These are phyloP conservation scores for Phlogophora meticulosa DNA, from an alignment of 2,888 invertebrate species.

Conservation along the genomic window DNA sequence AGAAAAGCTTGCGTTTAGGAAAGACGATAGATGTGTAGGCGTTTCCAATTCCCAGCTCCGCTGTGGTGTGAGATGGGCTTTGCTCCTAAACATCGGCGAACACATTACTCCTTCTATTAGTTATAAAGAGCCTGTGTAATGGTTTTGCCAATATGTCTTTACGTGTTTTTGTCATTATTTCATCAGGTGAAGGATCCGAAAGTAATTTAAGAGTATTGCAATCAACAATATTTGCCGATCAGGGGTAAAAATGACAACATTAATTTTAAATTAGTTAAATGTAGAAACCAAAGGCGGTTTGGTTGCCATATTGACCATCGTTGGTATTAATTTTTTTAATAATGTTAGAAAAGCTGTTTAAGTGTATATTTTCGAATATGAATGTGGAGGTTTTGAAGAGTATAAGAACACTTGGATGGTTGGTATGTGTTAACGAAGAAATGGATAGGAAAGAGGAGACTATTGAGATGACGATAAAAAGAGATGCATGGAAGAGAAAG, in stretches of 20 bases:
- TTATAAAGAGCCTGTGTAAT: neutral
- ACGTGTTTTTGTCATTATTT: neutral
- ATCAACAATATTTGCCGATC: neutral
- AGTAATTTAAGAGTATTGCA: neutral
- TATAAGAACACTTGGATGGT: too few species aligned
- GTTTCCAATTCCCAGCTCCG: slow-evolving; percentile 22
- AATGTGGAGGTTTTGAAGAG: too few species aligned
- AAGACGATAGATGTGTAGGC: slow-evolving; percentile 30
- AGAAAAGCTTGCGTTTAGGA: slow-evolving; percentile 22
- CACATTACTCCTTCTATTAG: neutral
- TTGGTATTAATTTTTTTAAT: too few species aligned
- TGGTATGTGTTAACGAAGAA: too few species aligned
- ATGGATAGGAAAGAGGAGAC: too few species aligned
- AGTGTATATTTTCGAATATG: too few species aligned
- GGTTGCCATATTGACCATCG: too few species aligned
- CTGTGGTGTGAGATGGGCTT: neutral
- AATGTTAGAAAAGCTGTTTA: too few species aligned
- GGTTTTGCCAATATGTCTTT: neutral
- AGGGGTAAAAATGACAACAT: too few species aligned
- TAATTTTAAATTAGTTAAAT: too few species aligned
- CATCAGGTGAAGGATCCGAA: neutral
- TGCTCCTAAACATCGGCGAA: slow-evolving; percentile 1
- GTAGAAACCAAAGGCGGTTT: neutral
- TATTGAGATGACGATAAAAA: too few species aligned
- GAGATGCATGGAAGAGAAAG: too few species aligned